Conservation (phyloP, 2,113 vertebrate species). For the Thamnophis sirtalis region DNA sequence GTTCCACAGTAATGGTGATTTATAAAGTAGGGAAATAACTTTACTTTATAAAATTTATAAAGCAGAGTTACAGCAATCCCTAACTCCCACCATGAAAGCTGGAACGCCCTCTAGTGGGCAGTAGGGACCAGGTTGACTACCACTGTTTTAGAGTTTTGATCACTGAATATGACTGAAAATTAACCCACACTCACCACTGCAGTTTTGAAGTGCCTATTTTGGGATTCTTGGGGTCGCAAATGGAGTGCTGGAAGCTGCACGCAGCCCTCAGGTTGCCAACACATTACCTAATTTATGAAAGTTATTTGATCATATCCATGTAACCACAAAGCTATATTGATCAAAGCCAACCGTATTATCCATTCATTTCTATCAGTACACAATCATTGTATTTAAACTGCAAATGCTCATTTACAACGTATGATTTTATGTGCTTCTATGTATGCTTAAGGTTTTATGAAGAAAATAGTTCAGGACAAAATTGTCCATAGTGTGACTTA, state of each 20-base stretch:
- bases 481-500: background rate
- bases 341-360: background rate
- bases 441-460: accelerated
- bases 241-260: background rate
- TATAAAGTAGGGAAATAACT: no score
- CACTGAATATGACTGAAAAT: background rate
- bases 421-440: background rate
- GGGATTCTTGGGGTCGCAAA: background rate
- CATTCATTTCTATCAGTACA: background rate
- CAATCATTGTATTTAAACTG: slow-evolving; percentile 12
- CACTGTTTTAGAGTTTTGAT: background rate
- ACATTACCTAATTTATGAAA: background rate
- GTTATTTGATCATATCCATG: background rate
- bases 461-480: background rate
- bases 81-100: no score
- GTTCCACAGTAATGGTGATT: no score
- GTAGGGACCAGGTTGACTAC: no score
- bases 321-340: background rate
- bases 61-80: no score
- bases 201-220: background rate
- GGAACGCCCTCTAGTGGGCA: no score
- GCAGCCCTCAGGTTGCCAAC: background rate
- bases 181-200: background rate
- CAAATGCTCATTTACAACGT: background rate
- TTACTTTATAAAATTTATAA: no score